These are phyloP conservation scores for Narcine bancroftii DNA, from an alignment of 2,113 vertebrate species.

Conservation along the genomic window DNA sequence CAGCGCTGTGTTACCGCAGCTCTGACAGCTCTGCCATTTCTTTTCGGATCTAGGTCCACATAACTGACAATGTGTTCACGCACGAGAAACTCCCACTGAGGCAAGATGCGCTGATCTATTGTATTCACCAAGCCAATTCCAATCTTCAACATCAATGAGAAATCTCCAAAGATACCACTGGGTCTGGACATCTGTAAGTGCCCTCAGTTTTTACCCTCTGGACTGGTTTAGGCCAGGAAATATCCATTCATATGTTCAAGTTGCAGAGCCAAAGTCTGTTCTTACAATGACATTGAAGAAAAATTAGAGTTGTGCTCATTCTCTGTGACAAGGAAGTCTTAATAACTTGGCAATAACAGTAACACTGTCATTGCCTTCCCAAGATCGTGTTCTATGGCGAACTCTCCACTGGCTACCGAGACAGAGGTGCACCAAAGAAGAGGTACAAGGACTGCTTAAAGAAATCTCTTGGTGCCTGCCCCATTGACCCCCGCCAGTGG, in stretches of 20 bases:
- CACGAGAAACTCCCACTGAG: neutral
- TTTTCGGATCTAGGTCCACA: too few species aligned
- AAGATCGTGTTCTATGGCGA: too few species aligned
- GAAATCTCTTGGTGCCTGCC: too few species aligned
- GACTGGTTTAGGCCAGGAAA: neutral
- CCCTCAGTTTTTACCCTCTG: neutral
- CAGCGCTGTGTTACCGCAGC: too few species aligned
- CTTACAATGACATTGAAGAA: neutral
- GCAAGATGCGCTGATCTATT: neutral
- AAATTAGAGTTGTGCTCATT: neutral
- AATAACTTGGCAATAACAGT: neutral
- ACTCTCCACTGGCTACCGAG: too few species aligned
- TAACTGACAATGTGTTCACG: too few species aligned
- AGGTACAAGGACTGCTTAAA: too few species aligned
- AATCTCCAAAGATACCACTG: neutral
- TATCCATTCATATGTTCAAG: neutral
- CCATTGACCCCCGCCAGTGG: too few species aligned
- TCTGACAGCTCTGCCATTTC: too few species aligned
- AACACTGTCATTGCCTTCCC: too few species aligned
- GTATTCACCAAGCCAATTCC: too few species aligned
- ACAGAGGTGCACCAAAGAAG: too few species aligned
- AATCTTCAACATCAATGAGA: neutral
- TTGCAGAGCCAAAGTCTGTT: neutral
- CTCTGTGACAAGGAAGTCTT: neutral
- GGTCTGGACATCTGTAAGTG: neutral